Conservation (phyloP, 2,113 vertebrate species). For the Pelecanus crispus region DNA sequence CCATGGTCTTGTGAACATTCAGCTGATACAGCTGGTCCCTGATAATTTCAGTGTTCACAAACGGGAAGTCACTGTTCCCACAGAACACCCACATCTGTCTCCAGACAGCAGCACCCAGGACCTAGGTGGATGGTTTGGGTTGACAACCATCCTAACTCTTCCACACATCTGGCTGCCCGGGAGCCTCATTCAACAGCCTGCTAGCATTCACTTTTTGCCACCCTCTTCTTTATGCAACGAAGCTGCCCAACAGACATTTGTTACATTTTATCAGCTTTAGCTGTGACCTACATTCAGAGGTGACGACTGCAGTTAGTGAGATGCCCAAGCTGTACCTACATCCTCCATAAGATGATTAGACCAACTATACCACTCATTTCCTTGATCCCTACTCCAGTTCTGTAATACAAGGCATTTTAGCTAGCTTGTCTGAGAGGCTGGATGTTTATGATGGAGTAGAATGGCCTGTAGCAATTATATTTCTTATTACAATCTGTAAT, state of each 20-base stretch:
- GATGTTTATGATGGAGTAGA: background rate
- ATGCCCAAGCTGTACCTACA: background rate
- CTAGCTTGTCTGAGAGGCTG: background rate
- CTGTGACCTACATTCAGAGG: background rate
- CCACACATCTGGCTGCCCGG: background rate
- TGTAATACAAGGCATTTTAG: background rate
- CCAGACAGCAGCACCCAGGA: background rate
- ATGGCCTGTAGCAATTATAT: background rate
- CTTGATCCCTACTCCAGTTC: background rate
- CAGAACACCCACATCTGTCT: background rate
- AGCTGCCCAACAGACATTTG: background rate
- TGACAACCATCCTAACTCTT: background rate
- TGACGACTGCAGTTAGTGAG: background rate
- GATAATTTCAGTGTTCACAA: background rate
- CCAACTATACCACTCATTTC: background rate
- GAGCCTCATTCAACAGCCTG: background rate
- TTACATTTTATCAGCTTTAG: background rate
- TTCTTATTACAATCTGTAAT: background rate
- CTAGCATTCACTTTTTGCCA: background rate
- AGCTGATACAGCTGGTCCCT: background rate
- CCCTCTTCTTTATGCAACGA: background rate
- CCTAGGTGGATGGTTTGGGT: background rate
- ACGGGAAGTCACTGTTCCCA: background rate
- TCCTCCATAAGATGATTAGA: background rate
- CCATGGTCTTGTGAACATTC: background rate